Evolutionary conservation across 2,888 invertebrate species (phyloP), one percentile per base, ranked within the genome.

Genomic region (Morpho helenor): DNA sequence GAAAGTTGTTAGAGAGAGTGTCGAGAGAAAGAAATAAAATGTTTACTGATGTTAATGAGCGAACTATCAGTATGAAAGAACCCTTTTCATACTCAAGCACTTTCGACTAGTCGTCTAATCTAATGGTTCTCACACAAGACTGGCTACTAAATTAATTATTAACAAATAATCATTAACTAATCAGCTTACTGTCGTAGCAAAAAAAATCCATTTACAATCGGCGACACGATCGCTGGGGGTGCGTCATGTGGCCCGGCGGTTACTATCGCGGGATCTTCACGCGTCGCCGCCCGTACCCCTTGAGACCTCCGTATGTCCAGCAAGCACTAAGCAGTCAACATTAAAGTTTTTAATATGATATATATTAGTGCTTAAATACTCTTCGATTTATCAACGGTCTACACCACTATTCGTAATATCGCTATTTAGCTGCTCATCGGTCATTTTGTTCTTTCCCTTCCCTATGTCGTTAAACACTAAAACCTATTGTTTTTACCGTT

Each of bases 201-300:
- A 67, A 67, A 66, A 64, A 63, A 56, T 57, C 59, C 59, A 64
- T 60, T 61, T 60, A 56, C 66, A 62, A 68, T 68, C 65, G 55
- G 59, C 61, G 53, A 60, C 59, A 55, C 61, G 59, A 56, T 64
- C 65, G 63, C 63, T 59, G 60, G 60, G 59, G 61, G 58, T 53
- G 61, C 62, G 80, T 75, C 84, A 84, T 82, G 76, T 80, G 84
- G 76, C 72, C 69, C 69, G 79, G 74, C 82, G 80, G 82, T 82
- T 82, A 73, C 74, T 88, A 89, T 87, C 82, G 66, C 71, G 72
- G 71, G 66, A 87, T 87, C 87, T 87, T 87, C 81, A 84, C 84
- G 86, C 84, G 76, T 73, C 65, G 75, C 68, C 75, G 74, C 51
- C 48, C 56, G 61, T 66, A 52, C 52, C 68, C 69, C 69, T 67